phyloP scores from a whole-genome alignment of 1,140 invertebrate species.

The Eubasilissa regina region DNA sequence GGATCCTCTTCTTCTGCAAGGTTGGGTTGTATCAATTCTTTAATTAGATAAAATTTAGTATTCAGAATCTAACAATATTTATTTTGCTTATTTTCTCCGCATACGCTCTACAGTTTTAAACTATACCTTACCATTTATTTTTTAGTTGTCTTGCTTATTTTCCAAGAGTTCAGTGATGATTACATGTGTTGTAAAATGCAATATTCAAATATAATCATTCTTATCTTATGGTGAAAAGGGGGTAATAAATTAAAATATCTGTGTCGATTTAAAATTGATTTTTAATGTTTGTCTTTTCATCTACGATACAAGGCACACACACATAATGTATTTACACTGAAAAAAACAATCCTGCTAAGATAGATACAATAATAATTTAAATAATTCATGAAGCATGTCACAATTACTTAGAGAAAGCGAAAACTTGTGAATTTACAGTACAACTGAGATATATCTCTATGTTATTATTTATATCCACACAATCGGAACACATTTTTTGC shows the following conservation, averaged over 20 bases:
- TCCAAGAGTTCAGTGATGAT: too few species aligned
- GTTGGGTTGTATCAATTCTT: too few species aligned
- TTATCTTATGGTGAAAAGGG: background rate
- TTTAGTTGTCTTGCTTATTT: too few species aligned
- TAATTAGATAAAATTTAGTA: too few species aligned
- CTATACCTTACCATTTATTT: too few species aligned
- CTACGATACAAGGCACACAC: slow-evolving; percentile 75
- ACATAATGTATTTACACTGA: slow-evolving; percentile 64
- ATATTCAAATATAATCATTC: too few species aligned
- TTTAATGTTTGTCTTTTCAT: slow-evolving; percentile 71
- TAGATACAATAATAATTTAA: slow-evolving; percentile 59
- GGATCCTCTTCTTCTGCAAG: too few species aligned
- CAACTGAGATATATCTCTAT: slow-evolving; percentile 31
- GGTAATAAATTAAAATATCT: background rate
- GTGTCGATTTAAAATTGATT: slow-evolving; percentile 71
- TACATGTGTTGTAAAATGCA: too few species aligned
- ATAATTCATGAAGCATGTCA: slow-evolving; percentile 55
- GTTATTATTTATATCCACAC: slow-evolving; percentile 26
- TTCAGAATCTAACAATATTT: too few species aligned
- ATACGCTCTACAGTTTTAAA: too few species aligned
- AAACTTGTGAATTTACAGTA: slow-evolving; percentile 37
- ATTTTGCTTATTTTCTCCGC: too few species aligned
- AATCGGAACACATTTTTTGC: slow-evolving; percentile 42
- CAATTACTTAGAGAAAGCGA: slow-evolving; percentile 57
- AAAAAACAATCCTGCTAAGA: slow-evolving; percentile 59